Conservation (phyloP, 2,888 invertebrate species). For the Phortica magna region DNA sequence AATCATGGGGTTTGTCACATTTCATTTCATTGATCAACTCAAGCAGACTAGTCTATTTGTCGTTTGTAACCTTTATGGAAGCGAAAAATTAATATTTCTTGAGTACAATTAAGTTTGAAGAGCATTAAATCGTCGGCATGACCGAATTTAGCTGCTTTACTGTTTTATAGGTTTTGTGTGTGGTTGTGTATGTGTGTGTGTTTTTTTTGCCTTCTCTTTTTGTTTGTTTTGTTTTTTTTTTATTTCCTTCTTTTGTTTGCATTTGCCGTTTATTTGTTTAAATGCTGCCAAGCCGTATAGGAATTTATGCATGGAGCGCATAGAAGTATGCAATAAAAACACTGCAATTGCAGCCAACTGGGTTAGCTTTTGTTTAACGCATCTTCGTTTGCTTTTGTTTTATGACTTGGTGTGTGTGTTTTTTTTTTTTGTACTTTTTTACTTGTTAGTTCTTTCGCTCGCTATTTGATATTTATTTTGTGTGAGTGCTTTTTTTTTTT, state of each 20-base stretch:
- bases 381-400: background rate
- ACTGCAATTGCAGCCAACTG: constrained; percentile 5
- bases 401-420: background rate
- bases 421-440: background rate
- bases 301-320: constrained; percentile 40
- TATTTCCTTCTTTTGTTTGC: background rate
- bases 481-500: background rate
- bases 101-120: too few species aligned
- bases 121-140: too few species aligned
- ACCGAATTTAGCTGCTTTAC: background rate
- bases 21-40: background rate
- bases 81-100: too few species aligned
- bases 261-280: background rate
- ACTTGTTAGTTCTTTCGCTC: background rate
- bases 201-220: background rate
- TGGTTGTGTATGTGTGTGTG: background rate
- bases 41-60: too few species aligned
- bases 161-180: background rate
- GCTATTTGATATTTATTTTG: background rate
- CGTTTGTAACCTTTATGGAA: too few species aligned
- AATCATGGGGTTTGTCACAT: background rate
- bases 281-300: background rate
- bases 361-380: background rate
- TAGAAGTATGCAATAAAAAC: constrained; percentile 49
- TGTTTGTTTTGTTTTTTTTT: background rate